Evolutionary conservation across 2,888 invertebrate genomes (phyloP).

Genomic region (Spilosoma lubricipeda): DNA sequence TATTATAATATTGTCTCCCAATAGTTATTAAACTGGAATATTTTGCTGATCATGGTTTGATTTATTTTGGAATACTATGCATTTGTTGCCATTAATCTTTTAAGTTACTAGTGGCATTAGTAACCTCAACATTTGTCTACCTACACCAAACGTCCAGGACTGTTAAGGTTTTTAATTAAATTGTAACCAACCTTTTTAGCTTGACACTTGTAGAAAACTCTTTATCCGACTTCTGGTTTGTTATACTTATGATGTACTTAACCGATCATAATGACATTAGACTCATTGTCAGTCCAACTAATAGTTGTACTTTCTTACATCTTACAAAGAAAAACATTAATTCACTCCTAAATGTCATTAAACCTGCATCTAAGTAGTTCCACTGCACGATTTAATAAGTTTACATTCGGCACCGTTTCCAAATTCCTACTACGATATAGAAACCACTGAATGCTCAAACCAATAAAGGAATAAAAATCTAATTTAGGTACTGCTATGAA

Average conservation of each 20-base stretch:
- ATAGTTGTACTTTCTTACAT: not conserved
- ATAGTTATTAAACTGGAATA: no score
- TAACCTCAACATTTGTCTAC: not conserved
- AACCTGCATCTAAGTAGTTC: not conserved
- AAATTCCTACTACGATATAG: not conserved
- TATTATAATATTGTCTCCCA: no score
- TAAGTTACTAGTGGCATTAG: not conserved
- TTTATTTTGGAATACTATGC: no score
- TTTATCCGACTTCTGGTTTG: no score
- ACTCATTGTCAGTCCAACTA: not conserved
- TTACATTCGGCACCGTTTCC: not conserved
- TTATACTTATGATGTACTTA: not conserved
- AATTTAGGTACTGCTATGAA: not conserved
- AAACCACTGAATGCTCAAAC: not conserved
- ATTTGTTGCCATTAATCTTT: no score
- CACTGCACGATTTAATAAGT: not conserved
- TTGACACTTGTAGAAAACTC: not conserved
- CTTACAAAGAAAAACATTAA: not conserved
- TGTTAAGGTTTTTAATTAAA: not conserved
- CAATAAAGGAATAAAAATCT: not conserved
- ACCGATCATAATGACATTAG: not conserved
- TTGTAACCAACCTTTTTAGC: not conserved
- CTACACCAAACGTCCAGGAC: not conserved
- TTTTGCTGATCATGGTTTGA: no score
- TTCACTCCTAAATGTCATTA: not conserved